Conservation (phyloP, 2,888 invertebrate species). For the Tigriopus californicus region DNA sequence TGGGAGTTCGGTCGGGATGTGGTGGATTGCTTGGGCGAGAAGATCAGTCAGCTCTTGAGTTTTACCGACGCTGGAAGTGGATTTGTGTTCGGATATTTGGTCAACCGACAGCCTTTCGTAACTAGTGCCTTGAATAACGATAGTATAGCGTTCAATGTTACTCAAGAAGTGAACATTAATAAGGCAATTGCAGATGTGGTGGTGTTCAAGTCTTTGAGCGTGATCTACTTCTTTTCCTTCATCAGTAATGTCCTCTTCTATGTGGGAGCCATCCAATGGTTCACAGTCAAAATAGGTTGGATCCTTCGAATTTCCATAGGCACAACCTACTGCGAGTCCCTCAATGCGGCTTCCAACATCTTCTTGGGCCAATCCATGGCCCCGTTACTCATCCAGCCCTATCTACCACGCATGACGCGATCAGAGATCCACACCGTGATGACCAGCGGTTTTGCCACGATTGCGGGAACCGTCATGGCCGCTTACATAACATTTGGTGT, state of each 20-base stretch:
- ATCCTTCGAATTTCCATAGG: conserved; percentile 48
- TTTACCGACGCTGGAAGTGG: conserved; percentile 58
- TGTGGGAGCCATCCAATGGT: conserved; percentile 67
- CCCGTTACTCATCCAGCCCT: conserved; percentile 68
- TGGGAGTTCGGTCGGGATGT: conserved; percentile 57
- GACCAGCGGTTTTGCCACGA: conserved; percentile 85
- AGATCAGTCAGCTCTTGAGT: conserved; percentile 53
- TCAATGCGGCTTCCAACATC: conserved; percentile 81
- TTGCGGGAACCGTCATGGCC: conserved; percentile 76
- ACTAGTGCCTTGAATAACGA: conserved; percentile 33
- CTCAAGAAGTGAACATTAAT: neutral
- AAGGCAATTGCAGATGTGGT: conserved; percentile 2
- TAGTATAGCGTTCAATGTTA: neutral
- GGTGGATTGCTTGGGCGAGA: conserved; percentile 44
- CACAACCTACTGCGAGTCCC: conserved; percentile 84
- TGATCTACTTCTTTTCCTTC: conserved; percentile 35
- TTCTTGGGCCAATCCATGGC: conserved; percentile 80
- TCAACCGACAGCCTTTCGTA: conserved; percentile 19
- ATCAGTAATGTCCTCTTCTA: conserved; percentile 72
- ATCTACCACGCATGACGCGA: conserved; percentile 54
- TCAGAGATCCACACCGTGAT: conserved; percentile 86
- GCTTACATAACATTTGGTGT: conserved; percentile 82
- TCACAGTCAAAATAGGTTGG: conserved; percentile 60
- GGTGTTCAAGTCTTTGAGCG: neutral
- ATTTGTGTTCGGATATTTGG: conserved; percentile 54